Evolutionary conservation across 2,113 vertebrate genomes (phyloP).

Genomic region (Drymodes brunneopygia): DNA sequence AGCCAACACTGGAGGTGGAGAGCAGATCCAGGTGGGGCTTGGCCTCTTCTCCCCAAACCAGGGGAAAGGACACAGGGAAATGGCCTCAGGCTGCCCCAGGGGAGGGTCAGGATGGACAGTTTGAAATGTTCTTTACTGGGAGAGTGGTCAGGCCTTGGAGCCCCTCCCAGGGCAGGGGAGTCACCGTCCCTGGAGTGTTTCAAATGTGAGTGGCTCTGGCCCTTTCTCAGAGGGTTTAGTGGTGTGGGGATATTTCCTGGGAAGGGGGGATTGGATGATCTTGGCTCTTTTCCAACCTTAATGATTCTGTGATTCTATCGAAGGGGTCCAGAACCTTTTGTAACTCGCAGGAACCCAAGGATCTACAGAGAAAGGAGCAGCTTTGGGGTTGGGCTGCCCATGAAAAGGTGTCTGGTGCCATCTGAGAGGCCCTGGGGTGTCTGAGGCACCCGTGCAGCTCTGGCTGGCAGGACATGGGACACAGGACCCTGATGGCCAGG

Average conservation of each 20-base stretch:
- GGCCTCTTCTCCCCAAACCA: no score
- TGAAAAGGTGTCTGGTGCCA: background rate
- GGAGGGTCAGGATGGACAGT: background rate
- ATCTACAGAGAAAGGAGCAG: background rate
- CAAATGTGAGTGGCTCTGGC: background rate
- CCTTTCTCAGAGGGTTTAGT: background rate
- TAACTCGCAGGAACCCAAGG: rapidly evolving
- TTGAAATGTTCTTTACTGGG: background rate
- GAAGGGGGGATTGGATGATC: no score
- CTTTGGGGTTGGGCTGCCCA: background rate
- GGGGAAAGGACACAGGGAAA: background rate
- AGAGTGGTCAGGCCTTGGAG: background rate
- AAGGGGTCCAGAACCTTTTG: background rate
- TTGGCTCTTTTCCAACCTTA: background rate
- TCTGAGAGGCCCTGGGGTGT: background rate
- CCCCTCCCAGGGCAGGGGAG: background rate
- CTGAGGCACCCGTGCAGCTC: background rate
- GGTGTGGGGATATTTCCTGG: background rate
- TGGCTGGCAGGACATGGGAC: background rate
- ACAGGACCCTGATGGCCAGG: background rate
- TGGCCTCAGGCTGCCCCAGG: background rate
- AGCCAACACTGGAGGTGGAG: background rate
- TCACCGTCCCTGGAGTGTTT: background rate
- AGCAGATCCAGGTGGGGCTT: background rate
- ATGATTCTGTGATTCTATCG: background rate